A percentile compares a stretch with the other conserved stretches of the same genome.
Conservation (phyloP, 2,113 vertebrate genomes). For the Phalacrocorax brasilianus region DNA sequence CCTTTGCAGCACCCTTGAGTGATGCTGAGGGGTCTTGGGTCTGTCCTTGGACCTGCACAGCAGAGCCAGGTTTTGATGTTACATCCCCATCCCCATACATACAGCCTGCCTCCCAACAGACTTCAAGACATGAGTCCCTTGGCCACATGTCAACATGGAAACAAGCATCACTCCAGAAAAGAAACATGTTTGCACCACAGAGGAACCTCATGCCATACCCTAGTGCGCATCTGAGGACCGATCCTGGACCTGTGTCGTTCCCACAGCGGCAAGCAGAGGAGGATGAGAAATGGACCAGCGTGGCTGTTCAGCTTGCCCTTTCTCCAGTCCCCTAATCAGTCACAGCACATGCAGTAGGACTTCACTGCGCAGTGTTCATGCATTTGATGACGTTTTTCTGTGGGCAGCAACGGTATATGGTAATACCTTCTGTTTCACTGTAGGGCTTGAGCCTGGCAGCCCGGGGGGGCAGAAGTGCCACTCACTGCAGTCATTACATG, state of each 20-base stretch:
- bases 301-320: neutral
- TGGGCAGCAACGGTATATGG: rapidly evolving
- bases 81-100: too few relatives aligned
- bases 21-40: neutral
- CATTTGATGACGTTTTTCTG: neutral
- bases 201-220: neutral
- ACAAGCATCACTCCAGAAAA: neutral
- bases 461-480: neutral
- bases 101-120: neutral
- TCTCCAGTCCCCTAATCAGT: neutral
- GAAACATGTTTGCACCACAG: neutral
- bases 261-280: neutral
- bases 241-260: neutral
- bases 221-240: neutral
- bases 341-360: neutral
- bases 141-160: neutral
- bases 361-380: neutral
- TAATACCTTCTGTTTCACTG: neutral
- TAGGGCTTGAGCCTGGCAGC: neutral
- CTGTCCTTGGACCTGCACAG: neutral
- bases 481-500: neutral
- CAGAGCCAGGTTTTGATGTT: neutral
- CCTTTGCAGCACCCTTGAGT: neutral
- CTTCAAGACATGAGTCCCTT: neutral
- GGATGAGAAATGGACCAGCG: neutral